phyloP scores from a whole-genome alignment of 2,113 vertebrate genomes.

The Malurus melanocephalus region DNA sequence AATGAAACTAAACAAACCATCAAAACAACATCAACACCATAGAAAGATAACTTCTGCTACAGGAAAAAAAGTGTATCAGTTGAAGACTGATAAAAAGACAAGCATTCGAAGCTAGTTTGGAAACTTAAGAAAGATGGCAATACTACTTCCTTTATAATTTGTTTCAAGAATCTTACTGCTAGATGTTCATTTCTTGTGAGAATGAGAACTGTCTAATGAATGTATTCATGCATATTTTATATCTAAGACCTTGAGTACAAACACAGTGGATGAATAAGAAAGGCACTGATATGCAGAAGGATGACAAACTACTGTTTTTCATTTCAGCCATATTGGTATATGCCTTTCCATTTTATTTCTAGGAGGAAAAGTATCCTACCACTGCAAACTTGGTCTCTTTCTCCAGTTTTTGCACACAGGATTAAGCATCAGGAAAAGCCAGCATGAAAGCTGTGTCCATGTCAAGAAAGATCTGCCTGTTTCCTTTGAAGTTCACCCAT shows the following conservation, averaged over 20 bases:
- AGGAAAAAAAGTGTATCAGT: not conserved
- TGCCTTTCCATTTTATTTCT: not conserved
- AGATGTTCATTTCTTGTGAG: not conserved
- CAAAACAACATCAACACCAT: accelerated
- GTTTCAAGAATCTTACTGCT: not conserved
- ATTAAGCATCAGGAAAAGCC: not conserved
- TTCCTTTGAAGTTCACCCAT: not conserved
- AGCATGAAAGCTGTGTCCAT: accelerated
- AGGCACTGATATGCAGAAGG: not conserved
- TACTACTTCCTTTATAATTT: not conserved
- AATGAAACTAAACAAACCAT: not conserved
- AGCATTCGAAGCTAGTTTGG: not conserved
- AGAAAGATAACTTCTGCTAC: not conserved
- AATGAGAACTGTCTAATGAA: not conserved
- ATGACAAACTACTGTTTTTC: not conserved
- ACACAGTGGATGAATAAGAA: not conserved
- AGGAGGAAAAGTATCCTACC: not conserved
- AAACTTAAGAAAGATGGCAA: not conserved
- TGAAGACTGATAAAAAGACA: not conserved
- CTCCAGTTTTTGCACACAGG: not conserved
- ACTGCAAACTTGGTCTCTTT: not conserved
- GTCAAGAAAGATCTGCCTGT: not conserved
- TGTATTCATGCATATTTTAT: not conserved
- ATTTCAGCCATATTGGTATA: not conserved
- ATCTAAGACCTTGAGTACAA: not conserved